Percentiles rank a stretch among this genome's conserved stretches.
Conservation (phyloP, 1,140 invertebrate genomes). For the Subanguina moxae region DNA sequence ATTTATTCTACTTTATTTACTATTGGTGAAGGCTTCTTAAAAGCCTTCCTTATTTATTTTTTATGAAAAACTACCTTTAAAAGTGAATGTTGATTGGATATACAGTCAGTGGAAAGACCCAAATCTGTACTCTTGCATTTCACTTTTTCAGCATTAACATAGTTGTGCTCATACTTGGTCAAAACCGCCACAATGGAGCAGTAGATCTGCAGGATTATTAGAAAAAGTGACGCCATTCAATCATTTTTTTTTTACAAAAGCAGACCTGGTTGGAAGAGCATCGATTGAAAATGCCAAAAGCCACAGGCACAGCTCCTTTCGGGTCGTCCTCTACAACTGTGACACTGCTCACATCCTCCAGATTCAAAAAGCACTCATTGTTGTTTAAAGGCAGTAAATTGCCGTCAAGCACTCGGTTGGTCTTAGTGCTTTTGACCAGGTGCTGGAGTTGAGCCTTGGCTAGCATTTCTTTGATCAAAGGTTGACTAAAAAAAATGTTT, state of each 20-base stretch:
- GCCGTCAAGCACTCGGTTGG: constrained; percentile 14
- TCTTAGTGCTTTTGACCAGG: constrained; percentile 25
- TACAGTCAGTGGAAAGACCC: constrained; percentile 22
- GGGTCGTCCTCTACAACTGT: constrained; percentile 35
- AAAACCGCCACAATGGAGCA: constrained; percentile 20
- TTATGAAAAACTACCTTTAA: not conserved
- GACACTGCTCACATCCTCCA: constrained; percentile 19
- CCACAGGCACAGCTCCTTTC: constrained; percentile 25
- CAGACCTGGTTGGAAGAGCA: constrained; percentile 25
- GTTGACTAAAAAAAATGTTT: no score
- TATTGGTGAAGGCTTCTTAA: not conserved
- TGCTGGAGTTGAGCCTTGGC: constrained; percentile 22
- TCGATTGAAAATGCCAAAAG: constrained; percentile 29
- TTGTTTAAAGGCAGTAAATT: constrained; percentile 32
- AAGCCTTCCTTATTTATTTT: not conserved
- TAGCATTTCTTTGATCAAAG: constrained; percentile 19
- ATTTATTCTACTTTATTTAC: not conserved
- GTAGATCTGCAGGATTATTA: constrained; percentile 12
- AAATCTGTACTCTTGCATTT: constrained; percentile 19
- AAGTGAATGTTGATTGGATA: constrained; percentile 17
- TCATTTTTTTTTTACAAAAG: not conserved
- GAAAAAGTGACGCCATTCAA: not conserved
- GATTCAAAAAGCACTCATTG: constrained; percentile 27
- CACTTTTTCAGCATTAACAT: constrained; percentile 25
- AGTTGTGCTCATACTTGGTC: constrained; percentile 18